Evolutionary conservation across 2,888 invertebrate genomes (phyloP), one percentile per base, ranked within the genome.

Genomic region (Caradrina kadenii): DNA sequence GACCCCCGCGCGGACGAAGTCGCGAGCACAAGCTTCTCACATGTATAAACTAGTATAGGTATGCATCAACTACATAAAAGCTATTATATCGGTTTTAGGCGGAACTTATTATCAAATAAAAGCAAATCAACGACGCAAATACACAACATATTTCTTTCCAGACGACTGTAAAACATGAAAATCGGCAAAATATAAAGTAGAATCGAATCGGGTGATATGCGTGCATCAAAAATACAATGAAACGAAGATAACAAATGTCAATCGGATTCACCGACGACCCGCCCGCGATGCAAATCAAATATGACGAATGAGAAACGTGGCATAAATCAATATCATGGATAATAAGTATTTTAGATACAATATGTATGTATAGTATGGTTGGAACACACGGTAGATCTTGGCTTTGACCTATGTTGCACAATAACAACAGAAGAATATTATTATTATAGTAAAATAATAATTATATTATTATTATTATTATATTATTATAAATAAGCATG

Each of bases 201-300:
- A 79, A 77, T 83, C 59, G 11, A 73, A 69, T 74, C 39, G 64
- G 60, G 35, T 59, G 49, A 53, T 31, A 61, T 72, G 81, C 83
- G 80, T 80, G 72, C 75, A 74, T 21, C 71, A 62, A 69, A 79
- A 75, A 73, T 66, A 75, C 58, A 56, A 35, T 22, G 21, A 74
- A 70, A 71, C 70, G 61, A 71, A 73, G 67, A 65, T 66, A 75
- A 70, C 81, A 72, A 54, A 58, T 71, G 61, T 60, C 77, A 79
- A 82, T 80, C 31, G 58, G 53, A 69, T 79, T 75, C 52, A 39
- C 45, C 55, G 56, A n/a, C 45, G 26, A 63, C 69, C 22, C 70
- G 66, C 63, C 52, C 55, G 58, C 61, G 72, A 83, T 82, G 82
- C 76, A 83, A 84, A 83, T 83, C 78, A 66, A 83, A 81, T 83